These are phyloP conservation scores for Danio rerio DNA, from an alignment of 2,113 vertebrate genomes.

Conservation along the genomic window DNA sequence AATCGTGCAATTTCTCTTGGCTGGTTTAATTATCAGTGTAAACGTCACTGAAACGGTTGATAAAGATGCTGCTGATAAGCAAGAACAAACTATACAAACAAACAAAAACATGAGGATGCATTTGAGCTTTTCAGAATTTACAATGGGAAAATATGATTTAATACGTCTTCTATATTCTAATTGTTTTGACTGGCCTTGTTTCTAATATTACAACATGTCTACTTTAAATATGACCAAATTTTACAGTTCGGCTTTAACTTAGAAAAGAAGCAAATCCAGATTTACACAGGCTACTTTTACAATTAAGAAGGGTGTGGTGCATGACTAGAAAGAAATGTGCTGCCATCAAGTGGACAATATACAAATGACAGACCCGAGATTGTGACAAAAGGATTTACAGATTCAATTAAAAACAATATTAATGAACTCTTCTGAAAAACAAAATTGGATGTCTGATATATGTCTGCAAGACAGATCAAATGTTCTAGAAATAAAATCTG, in stretches of 20 bases:
- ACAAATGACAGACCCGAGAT: background rate
- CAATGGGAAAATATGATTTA: background rate
- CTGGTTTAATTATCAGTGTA: background rate
- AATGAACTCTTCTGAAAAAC: too few species aligned
- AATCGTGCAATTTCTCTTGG: constrained; percentile 8
- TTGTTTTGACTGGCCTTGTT: background rate
- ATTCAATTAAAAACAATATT: background rate
- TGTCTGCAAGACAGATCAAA: too few species aligned
- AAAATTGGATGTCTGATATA: too few species aligned
- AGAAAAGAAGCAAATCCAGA: background rate
- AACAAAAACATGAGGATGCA: background rate
- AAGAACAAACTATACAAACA: background rate
- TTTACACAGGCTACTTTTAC: background rate
- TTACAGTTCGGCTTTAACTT: background rate
- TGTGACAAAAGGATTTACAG: background rate
- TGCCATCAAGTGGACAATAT: constrained; percentile 54
- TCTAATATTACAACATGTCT: background rate
- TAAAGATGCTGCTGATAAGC: background rate
- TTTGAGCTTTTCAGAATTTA: background rate
- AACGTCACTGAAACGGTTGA: constrained; percentile 16
- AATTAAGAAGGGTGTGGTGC: background rate
- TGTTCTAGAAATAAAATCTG: too few species aligned
- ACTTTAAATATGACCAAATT: background rate
- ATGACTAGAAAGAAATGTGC: constrained; percentile 40
- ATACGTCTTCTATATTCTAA: background rate